Conservation (phyloP, 1,140 invertebrate species). For the Bombus vancouverensis region DNA sequence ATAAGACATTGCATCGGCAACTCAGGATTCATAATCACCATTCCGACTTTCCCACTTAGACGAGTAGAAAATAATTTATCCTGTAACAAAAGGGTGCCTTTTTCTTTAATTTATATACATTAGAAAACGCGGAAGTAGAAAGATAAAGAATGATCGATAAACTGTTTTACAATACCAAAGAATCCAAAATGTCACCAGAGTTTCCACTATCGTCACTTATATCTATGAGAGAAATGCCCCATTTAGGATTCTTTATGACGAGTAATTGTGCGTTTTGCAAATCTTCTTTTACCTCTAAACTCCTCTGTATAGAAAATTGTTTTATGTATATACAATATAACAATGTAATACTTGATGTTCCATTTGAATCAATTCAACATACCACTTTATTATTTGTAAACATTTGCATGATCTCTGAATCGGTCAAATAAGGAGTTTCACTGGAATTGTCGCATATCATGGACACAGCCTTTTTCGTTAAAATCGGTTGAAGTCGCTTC, state of each 20-base stretch:
- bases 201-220: conserved; percentile 74
- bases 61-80: conserved; percentile 74
- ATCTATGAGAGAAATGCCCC: conserved; percentile 86
- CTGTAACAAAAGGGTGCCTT: conserved; percentile 65
- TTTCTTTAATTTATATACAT: conserved; percentile 34
- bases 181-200: conserved; percentile 71
- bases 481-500: conserved; percentile 84
- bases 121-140: background rate
- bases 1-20: conserved; percentile 87
- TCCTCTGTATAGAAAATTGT: conserved; percentile 71
- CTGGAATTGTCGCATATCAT: conserved; percentile 84
- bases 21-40: conserved; percentile 83
- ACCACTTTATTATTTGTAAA: conserved; percentile 74
- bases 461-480: conserved; percentile 83
- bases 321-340: background rate
- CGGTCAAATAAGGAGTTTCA: conserved; percentile 83
- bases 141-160: background rate
- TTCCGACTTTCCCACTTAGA: conserved; percentile 62
- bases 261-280: conserved; percentile 87
- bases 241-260: conserved; percentile 87
- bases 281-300: conserved; percentile 83
- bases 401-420: conserved; percentile 82
- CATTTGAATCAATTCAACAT: conserved; percentile 48
- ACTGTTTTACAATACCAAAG: conserved; percentile 73
- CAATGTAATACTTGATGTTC: conserved; percentile 21